A percentile compares a stretch with the other conserved stretches of the same genome.
phyloP scores from a whole-genome alignment of 2,888 invertebrate genomes.

The Acleris holmiana region DNA sequence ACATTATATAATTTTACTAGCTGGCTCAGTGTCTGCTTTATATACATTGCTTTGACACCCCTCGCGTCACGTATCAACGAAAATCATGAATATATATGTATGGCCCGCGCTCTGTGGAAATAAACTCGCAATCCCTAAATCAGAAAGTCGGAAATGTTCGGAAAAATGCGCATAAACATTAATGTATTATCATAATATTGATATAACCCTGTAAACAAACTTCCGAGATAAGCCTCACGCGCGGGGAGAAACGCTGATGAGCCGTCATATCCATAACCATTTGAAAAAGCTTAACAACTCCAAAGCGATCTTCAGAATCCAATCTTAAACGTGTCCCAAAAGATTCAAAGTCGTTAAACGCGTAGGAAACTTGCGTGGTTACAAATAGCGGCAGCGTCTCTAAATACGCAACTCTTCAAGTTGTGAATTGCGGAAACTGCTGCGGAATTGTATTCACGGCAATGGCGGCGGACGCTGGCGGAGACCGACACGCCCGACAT shows the following conservation, averaged over 20 bases:
- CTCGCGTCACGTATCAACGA: neutral
- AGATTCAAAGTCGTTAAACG: too few species aligned
- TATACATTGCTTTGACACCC: neutral
- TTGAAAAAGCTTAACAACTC: too few species aligned
- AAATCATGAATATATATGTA: conserved; percentile 29
- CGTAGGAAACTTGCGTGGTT: too few species aligned
- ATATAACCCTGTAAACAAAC: conserved; percentile 28
- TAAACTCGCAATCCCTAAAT: conserved; percentile 20
- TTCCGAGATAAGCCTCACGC: conserved; percentile 12
- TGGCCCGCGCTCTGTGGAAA: neutral
- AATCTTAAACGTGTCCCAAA: too few species aligned
- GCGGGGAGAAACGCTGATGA: conserved; percentile 9
- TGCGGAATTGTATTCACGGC: conserved; percentile 5
- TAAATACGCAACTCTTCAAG: neutral
- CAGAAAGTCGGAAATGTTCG: conserved; percentile 12
- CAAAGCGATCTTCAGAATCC: too few species aligned
- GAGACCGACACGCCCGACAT: conserved; percentile 4
- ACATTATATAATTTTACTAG: too few species aligned
- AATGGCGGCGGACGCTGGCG: neutral
- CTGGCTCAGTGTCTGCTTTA: too few species aligned
- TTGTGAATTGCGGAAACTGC: conserved; percentile 3
- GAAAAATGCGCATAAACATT: conserved; percentile 30
- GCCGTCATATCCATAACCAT: neutral
- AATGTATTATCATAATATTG: conserved; percentile 27
- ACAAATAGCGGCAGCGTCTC: too few species aligned